Percentiles rank a stretch among this genome's conserved stretches.
phyloP scores from a whole-genome alignment of 2,113 vertebrate species.

The Thymallus thymallus region DNA sequence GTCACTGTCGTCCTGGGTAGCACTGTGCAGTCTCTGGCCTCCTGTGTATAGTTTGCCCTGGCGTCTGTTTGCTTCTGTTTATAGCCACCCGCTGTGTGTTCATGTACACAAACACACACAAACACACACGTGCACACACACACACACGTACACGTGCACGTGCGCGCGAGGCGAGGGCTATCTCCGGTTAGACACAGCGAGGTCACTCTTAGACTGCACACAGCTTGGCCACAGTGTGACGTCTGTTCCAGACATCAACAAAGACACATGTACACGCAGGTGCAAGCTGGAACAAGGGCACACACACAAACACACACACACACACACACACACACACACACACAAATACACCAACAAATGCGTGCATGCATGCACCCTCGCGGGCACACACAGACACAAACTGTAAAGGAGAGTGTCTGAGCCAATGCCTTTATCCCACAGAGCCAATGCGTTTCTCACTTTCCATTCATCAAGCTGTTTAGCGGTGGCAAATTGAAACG shows the following conservation, averaged over 20 bases:
- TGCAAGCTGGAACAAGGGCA: neutral
- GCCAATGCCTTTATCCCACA: neutral
- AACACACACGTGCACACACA: neutral
- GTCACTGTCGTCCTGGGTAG: conserved; percentile 54
- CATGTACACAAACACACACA: neutral
- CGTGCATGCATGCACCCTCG: neutral
- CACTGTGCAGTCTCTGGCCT: conserved; percentile 59
- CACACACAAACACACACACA: neutral
- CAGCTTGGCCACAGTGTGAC: neutral
- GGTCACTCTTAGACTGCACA: neutral
- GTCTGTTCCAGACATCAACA: neutral
- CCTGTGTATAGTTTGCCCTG: conserved; percentile 62
- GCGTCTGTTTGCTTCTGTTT: conserved; percentile 65
- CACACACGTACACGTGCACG: neutral
- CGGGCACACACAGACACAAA: neutral
- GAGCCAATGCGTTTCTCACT: neutral
- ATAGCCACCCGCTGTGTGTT: conserved; percentile 46
- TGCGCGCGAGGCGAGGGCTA: neutral
- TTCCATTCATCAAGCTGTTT: conserved; percentile 33
- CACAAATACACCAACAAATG: neutral
- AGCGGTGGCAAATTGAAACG: conserved; percentile 36
- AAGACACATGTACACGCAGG: neutral
- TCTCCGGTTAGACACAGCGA: neutral
- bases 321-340: too few species aligned
- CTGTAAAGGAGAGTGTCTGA: neutral